These are phyloP conservation scores for Lanistes nyassanus DNA, from an alignment of 1,140 invertebrate genomes.

Conservation along the genomic window DNA sequence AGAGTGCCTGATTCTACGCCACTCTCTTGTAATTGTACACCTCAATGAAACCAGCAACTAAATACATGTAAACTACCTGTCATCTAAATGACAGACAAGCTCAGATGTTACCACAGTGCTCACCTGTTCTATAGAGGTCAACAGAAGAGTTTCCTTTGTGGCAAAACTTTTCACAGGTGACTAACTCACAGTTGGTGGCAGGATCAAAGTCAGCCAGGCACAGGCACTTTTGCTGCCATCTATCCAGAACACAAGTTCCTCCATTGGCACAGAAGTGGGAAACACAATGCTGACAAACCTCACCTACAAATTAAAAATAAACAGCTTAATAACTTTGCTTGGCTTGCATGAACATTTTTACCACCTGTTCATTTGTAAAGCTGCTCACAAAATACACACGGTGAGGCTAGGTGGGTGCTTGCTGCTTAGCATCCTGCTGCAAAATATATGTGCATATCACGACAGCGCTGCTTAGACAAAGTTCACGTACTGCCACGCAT, in stretches of 20 bases:
- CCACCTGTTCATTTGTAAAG: not conserved
- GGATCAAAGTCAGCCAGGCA: slow-evolving; percentile 27
- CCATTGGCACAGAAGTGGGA: slow-evolving; percentile 71
- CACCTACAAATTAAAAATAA: slow-evolving; percentile 31
- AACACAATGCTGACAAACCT: slow-evolving; percentile 73
- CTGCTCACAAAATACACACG: not conserved
- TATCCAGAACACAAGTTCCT: slow-evolving; percentile 40
- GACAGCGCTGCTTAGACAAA: too few species aligned
- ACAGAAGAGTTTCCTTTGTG: not conserved
- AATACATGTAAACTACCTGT: too few species aligned
- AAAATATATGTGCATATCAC: too few species aligned
- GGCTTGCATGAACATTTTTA: slow-evolving; percentile 4
- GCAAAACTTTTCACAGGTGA: slow-evolving; percentile 15
- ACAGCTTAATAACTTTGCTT: not conserved
- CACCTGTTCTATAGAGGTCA: not conserved
- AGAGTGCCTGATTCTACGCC: too few species aligned
- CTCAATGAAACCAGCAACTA: too few species aligned
- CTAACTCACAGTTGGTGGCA: slow-evolving; percentile 19
- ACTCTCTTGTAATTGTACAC: too few species aligned
- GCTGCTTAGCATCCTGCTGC: too few species aligned
- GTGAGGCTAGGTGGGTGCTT: slow-evolving; percentile 68
- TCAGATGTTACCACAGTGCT: too few species aligned
- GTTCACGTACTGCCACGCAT: too few species aligned
- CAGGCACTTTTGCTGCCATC: slow-evolving; percentile 25
- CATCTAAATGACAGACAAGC: too few species aligned